Evolutionary conservation across 1,140 invertebrate species (phyloP).

Genomic region (Lamellibrachia luymesi): DNA sequence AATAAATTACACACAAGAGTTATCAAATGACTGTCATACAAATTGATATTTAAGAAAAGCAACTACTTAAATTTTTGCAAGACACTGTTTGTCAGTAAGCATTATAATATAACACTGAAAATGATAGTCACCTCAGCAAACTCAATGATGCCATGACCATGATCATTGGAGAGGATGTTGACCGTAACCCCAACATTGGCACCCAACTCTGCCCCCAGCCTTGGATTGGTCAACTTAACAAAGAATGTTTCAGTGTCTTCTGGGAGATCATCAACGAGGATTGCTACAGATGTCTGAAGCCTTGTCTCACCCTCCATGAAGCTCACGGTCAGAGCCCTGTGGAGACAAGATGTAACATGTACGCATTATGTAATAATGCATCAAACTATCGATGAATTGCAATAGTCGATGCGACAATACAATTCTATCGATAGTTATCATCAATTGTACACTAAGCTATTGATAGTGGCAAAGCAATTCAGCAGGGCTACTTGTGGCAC

Average conservation of each 20-base stretch:
- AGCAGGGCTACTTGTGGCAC: no score
- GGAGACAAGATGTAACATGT: slow-evolving; percentile 11
- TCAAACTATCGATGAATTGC: no score
- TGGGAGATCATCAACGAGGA: slow-evolving; percentile 45
- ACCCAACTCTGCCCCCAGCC: slow-evolving; percentile 45
- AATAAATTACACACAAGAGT: no score
- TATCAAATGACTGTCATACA: background rate
- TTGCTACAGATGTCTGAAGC: slow-evolving; percentile 36
- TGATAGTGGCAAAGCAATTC: no score
- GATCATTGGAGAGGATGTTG: slow-evolving; percentile 51
- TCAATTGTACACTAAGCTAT: no score
- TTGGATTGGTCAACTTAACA: slow-evolving; percentile 39
- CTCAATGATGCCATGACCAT: slow-evolving; percentile 51
- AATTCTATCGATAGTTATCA: no score
- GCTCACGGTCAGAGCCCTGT: slow-evolving; percentile 45
- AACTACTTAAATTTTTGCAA: no score
- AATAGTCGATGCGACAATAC: no score
- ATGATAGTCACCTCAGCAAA: slow-evolving; percentile 36
- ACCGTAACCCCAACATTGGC: slow-evolving; percentile 37
- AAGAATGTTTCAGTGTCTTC: slow-evolving; percentile 51
- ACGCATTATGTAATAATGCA: no score
- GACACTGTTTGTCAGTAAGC: no score
- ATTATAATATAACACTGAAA: background rate
- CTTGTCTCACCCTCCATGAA: slow-evolving; percentile 40
- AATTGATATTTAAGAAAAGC: background rate